Evolutionary conservation across 1,140 invertebrate genomes (phyloP).

Genomic region (Caenorhabditis tropicalis): DNA sequence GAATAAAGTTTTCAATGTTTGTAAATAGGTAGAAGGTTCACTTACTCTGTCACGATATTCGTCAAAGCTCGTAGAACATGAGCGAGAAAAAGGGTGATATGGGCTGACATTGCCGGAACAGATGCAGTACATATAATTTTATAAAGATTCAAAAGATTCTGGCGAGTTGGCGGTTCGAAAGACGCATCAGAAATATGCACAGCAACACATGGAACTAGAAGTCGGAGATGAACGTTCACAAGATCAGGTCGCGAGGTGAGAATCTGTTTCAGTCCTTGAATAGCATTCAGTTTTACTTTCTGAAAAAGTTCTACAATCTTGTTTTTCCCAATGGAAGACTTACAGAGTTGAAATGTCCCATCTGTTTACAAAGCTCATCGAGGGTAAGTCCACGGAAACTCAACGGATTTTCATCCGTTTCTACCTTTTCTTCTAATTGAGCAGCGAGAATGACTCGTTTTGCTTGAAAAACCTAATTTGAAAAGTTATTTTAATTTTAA

Average conservation of each 20-base stretch:
- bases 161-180: constrained; percentile 24
- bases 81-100: constrained; percentile 52
- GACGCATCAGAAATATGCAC: constrained; percentile 41
- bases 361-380: constrained; percentile 55
- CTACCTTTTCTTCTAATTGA: constrained; percentile 48
- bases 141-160: constrained; percentile 45
- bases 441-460: constrained; percentile 26
- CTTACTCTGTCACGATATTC: constrained; percentile 42
- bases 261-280: constrained; percentile 52
- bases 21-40: not conserved
- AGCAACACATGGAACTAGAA: constrained; percentile 50
- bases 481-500: not conserved
- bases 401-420: constrained; percentile 44
- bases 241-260: constrained; percentile 50
- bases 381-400: constrained; percentile 50
- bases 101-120: constrained; percentile 32
- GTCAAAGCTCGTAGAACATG: constrained; percentile 47
- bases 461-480: not conserved
- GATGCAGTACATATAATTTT: constrained; percentile 18
- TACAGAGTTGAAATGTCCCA: constrained; percentile 55
- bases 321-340: too few species aligned
- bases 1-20: too few species aligned
- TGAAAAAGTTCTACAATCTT: not conserved
- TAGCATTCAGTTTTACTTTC: constrained; percentile 26
- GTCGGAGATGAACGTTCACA: constrained; percentile 44